Conservation (phyloP, 2,888 invertebrate species). For the Glyphotaelius pellucidus region DNA sequence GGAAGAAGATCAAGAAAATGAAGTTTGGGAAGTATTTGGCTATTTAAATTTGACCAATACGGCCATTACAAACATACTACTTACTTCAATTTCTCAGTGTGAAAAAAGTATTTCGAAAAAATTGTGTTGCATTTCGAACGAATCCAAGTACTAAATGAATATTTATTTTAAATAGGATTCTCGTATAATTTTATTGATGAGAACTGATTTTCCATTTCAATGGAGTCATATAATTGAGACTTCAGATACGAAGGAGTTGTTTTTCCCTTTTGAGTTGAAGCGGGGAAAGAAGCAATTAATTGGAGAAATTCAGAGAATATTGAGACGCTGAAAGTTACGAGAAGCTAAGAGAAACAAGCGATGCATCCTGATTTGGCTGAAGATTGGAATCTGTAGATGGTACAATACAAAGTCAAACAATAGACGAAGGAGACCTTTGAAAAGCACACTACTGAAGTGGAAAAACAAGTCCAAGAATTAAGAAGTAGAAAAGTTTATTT, state of each 20-base stretch:
- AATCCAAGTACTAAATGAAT: too few relatives aligned
- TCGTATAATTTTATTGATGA: too few relatives aligned
- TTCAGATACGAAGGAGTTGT: neutral
- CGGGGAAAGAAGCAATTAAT: slow-evolving; percentile 2
- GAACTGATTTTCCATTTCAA: neutral
- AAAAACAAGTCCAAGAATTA: neutral
- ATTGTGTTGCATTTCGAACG: too few relatives aligned
- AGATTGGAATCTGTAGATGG: neutral
- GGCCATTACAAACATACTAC: too few relatives aligned
- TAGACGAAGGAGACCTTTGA: neutral
- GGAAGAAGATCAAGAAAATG: neutral
- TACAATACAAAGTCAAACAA: neutral
- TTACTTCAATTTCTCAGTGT: too few relatives aligned
- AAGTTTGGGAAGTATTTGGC: neutral
- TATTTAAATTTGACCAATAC: too few relatives aligned
- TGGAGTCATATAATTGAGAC: neutral
- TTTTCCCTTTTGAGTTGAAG: neutral
- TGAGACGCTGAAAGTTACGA: neutral
- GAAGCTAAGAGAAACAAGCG: neutral
- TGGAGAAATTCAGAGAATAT: neutral
- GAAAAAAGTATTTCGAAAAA: too few relatives aligned
- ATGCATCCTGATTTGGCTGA: neutral
- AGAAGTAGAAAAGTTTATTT: neutral
- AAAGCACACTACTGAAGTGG: neutral
- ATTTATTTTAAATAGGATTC: too few relatives aligned